Percentiles rank a stretch among this genome's conserved stretches.
Evolutionary conservation across 2,888 invertebrate genomes (phyloP).

Genomic region (Euzetes globulus): DNA sequence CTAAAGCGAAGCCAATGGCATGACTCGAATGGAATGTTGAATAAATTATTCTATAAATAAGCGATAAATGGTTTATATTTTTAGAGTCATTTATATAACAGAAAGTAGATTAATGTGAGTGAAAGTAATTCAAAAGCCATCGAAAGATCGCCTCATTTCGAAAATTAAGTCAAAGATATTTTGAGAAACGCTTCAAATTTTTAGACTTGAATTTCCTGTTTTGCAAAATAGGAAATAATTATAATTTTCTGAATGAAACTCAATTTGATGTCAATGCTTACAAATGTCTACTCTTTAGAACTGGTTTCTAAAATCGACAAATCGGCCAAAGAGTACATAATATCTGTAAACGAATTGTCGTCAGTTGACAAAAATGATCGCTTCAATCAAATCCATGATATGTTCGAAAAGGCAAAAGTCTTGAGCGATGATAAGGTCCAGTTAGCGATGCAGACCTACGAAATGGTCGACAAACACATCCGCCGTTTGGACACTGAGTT

Average conservation of each 20-base stretch:
- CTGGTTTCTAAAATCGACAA: conserved; percentile 79
- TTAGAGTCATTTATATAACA: neutral
- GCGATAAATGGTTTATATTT: neutral
- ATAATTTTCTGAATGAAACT: neutral
- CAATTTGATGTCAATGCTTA: neutral
- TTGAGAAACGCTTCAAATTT: neutral
- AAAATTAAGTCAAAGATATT: conserved; percentile 17
- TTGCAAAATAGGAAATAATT: neutral
- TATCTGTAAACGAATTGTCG: conserved; percentile 62
- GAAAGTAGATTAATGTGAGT: neutral
- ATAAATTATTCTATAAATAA: conserved; percentile 17
- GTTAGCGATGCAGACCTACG: conserved; percentile 94
- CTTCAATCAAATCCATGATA: conserved; percentile 67
- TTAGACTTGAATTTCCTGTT: conserved; percentile 20
- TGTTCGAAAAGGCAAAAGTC: conserved; percentile 88
- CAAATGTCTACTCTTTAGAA: conserved; percentile 43
- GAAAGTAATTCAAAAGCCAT: conserved; percentile 11
- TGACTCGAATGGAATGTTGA: conserved; percentile 7
- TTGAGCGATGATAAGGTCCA: conserved; percentile 96
- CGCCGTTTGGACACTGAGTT: conserved; percentile 89
- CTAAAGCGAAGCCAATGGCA: neutral
- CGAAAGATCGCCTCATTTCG: neutral
- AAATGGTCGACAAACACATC: conserved; percentile 93
- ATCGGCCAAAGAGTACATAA: conserved; percentile 70
- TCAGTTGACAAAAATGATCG: conserved; percentile 74